These are phyloP conservation scores for Sebastiscus tertius DNA, from an alignment of 2,797 vertebrate genomes.

Conservation along the genomic window DNA sequence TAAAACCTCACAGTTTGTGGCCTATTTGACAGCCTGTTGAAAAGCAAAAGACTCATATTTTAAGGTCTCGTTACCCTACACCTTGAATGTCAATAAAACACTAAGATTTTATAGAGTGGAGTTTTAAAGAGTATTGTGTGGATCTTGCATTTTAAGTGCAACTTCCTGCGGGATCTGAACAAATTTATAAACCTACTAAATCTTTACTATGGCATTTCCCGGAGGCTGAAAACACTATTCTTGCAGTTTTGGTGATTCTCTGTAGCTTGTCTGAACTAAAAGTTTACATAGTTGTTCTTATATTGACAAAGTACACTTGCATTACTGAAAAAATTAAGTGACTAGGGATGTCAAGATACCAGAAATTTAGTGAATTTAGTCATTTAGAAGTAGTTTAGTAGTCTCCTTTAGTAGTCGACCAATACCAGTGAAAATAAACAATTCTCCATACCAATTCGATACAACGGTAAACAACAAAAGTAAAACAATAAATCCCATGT, in stretches of 20 bases:
- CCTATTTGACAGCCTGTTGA: not conserved
- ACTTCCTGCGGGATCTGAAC: not conserved
- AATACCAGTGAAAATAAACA: not conserved
- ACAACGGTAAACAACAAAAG: fast-evolving
- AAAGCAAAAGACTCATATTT: not conserved
- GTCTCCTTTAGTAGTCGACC: fast-evolving
- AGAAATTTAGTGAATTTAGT: too few relatives aligned
- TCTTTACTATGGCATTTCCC: not conserved
- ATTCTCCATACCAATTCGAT: not conserved
- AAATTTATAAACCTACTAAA: not conserved
- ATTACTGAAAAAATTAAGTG: not conserved
- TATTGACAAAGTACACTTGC: not conserved
- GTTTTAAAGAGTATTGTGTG: not conserved
- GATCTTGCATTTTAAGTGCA: not conserved
- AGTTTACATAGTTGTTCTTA: not conserved
- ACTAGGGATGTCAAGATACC: too few relatives aligned
- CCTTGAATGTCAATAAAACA: not conserved
- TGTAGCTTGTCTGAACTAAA: not conserved
- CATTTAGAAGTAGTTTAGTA: too few relatives aligned
- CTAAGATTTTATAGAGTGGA: not conserved
- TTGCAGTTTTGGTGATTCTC: not conserved
- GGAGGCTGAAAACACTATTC: not conserved
- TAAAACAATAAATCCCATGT: not conserved
- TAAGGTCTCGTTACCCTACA: not conserved
- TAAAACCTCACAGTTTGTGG: constrained; percentile 9